phyloP scores from a whole-genome alignment of 2,797 vertebrate genomes.

The Poecilia picta region DNA sequence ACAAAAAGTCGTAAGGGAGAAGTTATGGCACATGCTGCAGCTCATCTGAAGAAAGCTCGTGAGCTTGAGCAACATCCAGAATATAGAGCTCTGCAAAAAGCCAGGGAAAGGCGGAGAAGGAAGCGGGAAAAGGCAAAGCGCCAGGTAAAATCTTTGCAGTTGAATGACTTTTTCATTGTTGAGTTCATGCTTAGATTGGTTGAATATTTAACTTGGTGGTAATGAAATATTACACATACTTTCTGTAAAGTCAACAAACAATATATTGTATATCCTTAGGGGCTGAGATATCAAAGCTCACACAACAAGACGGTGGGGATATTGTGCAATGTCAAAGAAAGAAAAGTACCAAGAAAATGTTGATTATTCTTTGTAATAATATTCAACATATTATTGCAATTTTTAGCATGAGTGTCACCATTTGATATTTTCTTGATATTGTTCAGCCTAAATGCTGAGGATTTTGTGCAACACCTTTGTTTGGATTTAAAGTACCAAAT shows the following conservation, averaged over 20 bases:
- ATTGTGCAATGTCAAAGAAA: neutral
- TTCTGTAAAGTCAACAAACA: neutral
- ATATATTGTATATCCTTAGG: neutral
- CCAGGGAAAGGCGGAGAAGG: slow-evolving; percentile 74
- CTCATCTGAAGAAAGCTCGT: slow-evolving; percentile 81
- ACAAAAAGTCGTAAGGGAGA: neutral
- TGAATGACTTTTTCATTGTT: neutral
- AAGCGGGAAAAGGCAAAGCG: slow-evolving; percentile 74
- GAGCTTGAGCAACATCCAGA: slow-evolving; percentile 77
- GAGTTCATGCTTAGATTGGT: neutral
- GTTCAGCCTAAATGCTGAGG: neutral
- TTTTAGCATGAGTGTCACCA: neutral
- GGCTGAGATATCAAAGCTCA: neutral
- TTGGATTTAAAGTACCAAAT: neutral
- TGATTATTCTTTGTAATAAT: neutral
- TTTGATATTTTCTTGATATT: neutral
- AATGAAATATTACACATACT: neutral
- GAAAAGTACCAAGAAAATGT: neutral
- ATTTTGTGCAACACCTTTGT: neutral
- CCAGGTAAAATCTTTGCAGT: slow-evolving; percentile 67
- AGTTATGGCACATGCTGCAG: slow-evolving; percentile 79
- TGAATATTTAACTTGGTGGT: neutral
- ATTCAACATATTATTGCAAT: neutral
- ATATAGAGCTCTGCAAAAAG: slow-evolving; percentile 75
- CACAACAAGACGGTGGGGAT: neutral